Percentiles rank a stretch among this genome's conserved stretches.
Evolutionary conservation across 1,140 invertebrate species (phyloP).

Genomic region (Drosophila pachea): DNA sequence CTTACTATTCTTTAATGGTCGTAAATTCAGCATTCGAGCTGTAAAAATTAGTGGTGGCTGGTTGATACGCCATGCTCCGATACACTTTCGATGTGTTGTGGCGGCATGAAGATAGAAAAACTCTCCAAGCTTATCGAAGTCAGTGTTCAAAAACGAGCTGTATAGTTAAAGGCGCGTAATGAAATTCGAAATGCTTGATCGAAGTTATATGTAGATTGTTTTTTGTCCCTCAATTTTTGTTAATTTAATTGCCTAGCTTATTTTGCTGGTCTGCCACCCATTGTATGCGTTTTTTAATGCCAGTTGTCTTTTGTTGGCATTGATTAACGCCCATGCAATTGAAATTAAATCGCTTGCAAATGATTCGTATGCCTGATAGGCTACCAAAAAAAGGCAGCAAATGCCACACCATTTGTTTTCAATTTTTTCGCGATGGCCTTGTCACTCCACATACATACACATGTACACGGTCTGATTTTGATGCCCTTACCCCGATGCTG

Average conservation of each 20-base stretch:
- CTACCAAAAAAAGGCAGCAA: slow-evolving; percentile 20
- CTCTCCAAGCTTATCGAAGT: neutral
- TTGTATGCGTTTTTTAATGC: slow-evolving; percentile 7
- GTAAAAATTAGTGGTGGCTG: slow-evolving; percentile 22
- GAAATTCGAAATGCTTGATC: neutral
- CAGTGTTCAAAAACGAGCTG: slow-evolving; percentile 17
- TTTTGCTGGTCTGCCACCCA: slow-evolving; percentile 14
- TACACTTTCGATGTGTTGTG: slow-evolving; percentile 15
- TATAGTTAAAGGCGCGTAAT: slow-evolving; percentile 7
- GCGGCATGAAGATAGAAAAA: neutral
- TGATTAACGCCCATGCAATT: slow-evolving; percentile 75
- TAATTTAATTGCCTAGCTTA: slow-evolving; percentile 14
- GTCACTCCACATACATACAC: slow-evolving; percentile 41
- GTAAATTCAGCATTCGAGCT: slow-evolving; percentile 12
- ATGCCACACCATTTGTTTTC: slow-evolving; percentile 55
- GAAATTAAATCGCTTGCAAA: slow-evolving; percentile 73
- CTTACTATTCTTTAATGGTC: slow-evolving; percentile 2
- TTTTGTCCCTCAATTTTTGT: neutral
- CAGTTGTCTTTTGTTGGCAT: slow-evolving; percentile 46
- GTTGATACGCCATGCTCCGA: slow-evolving; percentile 2
- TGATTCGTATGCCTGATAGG: slow-evolving; percentile 53
- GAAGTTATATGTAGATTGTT: neutral
- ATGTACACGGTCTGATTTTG: slow-evolving; percentile 55
- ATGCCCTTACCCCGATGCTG: slow-evolving; percentile 43
- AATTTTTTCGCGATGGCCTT: slow-evolving; percentile 31